Conservation (phyloP, 2,888 invertebrate genomes). For the Morpho achilles region DNA sequence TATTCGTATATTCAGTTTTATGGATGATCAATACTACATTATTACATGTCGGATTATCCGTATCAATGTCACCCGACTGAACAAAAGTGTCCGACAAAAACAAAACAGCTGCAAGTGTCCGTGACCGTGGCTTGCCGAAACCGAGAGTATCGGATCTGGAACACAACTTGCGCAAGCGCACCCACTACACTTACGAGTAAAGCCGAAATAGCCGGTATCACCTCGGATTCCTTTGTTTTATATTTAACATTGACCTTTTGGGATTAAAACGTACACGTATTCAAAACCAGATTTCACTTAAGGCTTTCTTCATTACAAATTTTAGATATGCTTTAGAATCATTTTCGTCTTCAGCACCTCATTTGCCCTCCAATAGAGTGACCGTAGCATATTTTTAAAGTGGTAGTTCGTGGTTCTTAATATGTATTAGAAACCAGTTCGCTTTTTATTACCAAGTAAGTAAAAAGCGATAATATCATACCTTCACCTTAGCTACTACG, state of each 20-base stretch:
- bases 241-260: slow-evolving; percentile 26
- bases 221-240: slow-evolving; percentile 25
- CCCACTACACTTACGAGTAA: slow-evolving; percentile 15
- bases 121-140: slow-evolving; percentile 63
- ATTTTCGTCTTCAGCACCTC: no score
- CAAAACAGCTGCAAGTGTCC: slow-evolving; percentile 47
- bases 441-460: slow-evolving; percentile 8
- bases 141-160: slow-evolving; percentile 60
- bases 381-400: no score
- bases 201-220: slow-evolving; percentile 22
- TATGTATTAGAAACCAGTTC: slow-evolving; percentile 8
- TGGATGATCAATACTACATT: neutral
- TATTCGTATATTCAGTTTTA: no score
- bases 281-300: slow-evolving; percentile 10
- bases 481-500: slow-evolving; percentile 58
- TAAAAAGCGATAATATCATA: slow-evolving; percentile 52
- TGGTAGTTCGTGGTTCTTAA: neutral
- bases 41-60: slow-evolving; percentile 6
- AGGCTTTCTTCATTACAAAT: no score
- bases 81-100: slow-evolving; percentile 25
- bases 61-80: slow-evolving; percentile 16
- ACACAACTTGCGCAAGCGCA: slow-evolving; percentile 39
- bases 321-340: no score
- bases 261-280: slow-evolving; percentile 5
- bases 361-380: no score